These are phyloP conservation scores for Eilema caniola DNA, from an alignment of 2,888 invertebrate species.

Conservation along the genomic window DNA sequence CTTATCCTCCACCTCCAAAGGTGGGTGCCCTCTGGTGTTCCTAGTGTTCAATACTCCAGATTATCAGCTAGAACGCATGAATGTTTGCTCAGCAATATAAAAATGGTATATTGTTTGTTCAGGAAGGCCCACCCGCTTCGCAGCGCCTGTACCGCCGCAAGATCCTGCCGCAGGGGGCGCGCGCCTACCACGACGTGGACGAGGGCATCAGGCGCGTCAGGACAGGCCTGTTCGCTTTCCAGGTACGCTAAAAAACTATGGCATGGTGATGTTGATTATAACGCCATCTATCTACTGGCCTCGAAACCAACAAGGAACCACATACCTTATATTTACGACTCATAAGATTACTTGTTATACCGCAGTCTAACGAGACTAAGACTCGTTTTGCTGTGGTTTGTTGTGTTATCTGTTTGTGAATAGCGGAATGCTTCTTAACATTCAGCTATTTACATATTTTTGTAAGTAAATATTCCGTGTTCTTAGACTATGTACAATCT, in stretches of 20 bases:
- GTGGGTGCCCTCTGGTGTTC: not conserved
- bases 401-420: too few relatives aligned
- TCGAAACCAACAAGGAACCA: not conserved
- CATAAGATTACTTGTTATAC: too few relatives aligned
- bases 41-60: not conserved
- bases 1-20: too few relatives aligned
- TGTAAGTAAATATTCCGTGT: too few relatives aligned
- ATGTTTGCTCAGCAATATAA: not conserved
- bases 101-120: not conserved
- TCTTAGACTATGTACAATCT: too few relatives aligned
- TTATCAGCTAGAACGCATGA: not conserved
- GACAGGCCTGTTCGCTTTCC: constrained; percentile 86
- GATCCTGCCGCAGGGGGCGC: constrained; percentile 84
- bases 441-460: too few relatives aligned
- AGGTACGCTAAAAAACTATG: constrained; percentile 64
- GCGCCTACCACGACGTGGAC: constrained; percentile 82
- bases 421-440: too few relatives aligned
- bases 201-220: constrained; percentile 87
- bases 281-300: not conserved
- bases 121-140: constrained; percentile 86
- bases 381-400: too few relatives aligned
- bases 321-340: too few relatives aligned
- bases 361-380: too few relatives aligned
- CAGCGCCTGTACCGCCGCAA: constrained; percentile 84
- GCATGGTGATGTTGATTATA: not conserved